A percentile compares a stretch with the other conserved stretches of the same genome.
Evolutionary conservation across 2,888 invertebrate species (phyloP).

Genomic region (Drosophila rellima): DNA sequence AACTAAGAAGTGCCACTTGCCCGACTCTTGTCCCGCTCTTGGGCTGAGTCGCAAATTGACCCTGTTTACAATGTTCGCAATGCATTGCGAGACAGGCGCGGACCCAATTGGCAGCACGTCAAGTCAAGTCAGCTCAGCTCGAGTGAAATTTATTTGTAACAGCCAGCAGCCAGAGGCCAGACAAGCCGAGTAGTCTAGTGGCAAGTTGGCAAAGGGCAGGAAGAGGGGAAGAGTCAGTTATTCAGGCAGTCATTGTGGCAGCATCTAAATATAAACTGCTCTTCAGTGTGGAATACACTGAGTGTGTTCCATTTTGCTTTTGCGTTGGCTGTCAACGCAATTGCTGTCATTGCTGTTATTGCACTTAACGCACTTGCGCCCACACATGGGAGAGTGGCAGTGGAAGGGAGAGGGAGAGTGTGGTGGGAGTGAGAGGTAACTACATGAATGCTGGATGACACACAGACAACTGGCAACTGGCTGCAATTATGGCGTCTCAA

Average conservation of each 20-base stretch:
- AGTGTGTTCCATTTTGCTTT: slow-evolving; percentile 57
- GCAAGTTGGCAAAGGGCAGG: not conserved
- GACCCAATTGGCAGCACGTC: slow-evolving; percentile 72
- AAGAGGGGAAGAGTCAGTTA: slow-evolving; percentile 1
- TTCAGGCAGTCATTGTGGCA: slow-evolving; percentile 48
- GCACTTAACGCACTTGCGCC: slow-evolving; percentile 79
- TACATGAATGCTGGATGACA: slow-evolving; percentile 46
- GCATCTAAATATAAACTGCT: slow-evolving; percentile 74
- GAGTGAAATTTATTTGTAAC: slow-evolving; percentile 63
- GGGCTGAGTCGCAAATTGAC: slow-evolving; percentile 57
- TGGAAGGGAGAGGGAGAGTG: not conserved
- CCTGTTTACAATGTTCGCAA: slow-evolving; percentile 61
- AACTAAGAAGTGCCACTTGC: not conserved
- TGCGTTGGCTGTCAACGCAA: slow-evolving; percentile 70
- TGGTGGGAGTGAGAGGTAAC: not conserved
- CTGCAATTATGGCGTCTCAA: slow-evolving; percentile 79
- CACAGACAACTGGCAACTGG: slow-evolving; percentile 63
- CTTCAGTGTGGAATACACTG: slow-evolving; percentile 40
- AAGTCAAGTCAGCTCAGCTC: slow-evolving; percentile 57
- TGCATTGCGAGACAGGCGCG: slow-evolving; percentile 39
- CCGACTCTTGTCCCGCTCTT: not conserved
- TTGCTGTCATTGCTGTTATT: slow-evolving; percentile 76
- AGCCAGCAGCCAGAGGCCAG: slow-evolving; percentile 28
- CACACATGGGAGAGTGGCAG: not conserved
- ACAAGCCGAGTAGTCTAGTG: slow-evolving; percentile 2